These are phyloP conservation scores for Schizopygopsis malacanthus DNA, from an alignment of 2,797 vertebrate genomes.

Conservation along the genomic window DNA sequence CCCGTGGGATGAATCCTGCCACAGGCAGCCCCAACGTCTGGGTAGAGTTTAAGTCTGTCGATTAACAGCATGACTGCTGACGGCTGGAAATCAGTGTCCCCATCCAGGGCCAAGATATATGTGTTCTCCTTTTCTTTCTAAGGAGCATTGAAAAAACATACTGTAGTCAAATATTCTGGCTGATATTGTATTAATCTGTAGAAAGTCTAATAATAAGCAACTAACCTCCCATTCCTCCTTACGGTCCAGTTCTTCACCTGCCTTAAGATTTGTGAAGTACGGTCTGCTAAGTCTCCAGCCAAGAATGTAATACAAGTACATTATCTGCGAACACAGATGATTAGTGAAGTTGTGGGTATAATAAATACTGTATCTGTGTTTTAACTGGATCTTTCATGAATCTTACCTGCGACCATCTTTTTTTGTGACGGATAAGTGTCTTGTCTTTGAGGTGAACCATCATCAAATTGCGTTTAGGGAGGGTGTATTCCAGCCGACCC, in stretches of 20 bases:
- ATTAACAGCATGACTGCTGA: constrained; percentile 75
- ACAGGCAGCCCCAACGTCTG: constrained; percentile 75
- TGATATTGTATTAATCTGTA: not conserved
- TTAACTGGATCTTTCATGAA: not conserved
- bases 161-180: not conserved
- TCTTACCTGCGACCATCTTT: constrained; percentile 80
- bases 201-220: not conserved
- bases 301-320: constrained; percentile 77
- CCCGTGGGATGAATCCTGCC: constrained; percentile 82
- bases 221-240: constrained; percentile 58
- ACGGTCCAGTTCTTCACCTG: constrained; percentile 29
- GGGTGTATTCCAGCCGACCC: constrained; percentile 70
- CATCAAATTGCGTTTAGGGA: constrained; percentile 74
- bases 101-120: constrained; percentile 77
- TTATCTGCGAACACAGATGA: constrained; percentile 65
- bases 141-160: not conserved
- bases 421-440: constrained; percentile 76
- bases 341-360: not conserved
- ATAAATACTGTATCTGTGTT: not conserved
- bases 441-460: constrained; percentile 78
- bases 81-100: constrained; percentile 80
- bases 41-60: constrained; percentile 75
- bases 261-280: constrained; percentile 55
- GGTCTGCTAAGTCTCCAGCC: constrained; percentile 72
- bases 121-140: constrained; percentile 76